Conservation (phyloP, 2,888 invertebrate species). For the Hyles lineata region DNA sequence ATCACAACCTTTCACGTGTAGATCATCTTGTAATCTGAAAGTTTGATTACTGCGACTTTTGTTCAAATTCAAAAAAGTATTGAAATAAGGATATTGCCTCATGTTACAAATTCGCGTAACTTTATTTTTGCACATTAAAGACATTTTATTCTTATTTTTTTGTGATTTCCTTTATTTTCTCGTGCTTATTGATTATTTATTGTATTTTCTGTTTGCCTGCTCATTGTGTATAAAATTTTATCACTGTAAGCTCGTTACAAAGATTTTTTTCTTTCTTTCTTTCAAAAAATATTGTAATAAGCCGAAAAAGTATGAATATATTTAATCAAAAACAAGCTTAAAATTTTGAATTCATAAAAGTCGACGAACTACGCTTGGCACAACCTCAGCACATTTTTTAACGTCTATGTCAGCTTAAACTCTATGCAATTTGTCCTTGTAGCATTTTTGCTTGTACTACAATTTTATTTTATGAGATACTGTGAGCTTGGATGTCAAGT, state of each 20-base stretch:
- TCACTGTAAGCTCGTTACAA: too few relatives aligned
- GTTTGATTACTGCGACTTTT: slow-evolving; percentile 13
- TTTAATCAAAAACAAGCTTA: neutral
- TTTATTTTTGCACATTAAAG: too few relatives aligned
- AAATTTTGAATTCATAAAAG: neutral
- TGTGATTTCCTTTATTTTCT: too few relatives aligned
- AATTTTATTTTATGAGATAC: neutral
- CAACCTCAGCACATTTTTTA: neutral
- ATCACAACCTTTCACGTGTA: slow-evolving; percentile 14
- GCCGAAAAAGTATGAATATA: too few relatives aligned
- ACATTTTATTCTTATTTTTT: too few relatives aligned
- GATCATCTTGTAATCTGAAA: slow-evolving; percentile 9
- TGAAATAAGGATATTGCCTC: too few relatives aligned
- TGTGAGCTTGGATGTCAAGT: neutral
- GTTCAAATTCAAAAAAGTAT: neutral
- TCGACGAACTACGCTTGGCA: neutral
- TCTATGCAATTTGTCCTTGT: neutral
- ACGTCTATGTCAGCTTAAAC: neutral
- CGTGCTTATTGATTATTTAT: too few relatives aligned
- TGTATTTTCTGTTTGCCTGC: too few relatives aligned
- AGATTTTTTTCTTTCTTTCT: too few relatives aligned
- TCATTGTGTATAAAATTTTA: too few relatives aligned
- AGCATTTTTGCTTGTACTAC: neutral
- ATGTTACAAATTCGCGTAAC: too few relatives aligned
- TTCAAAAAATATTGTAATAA: neutral